A percentile compares a stretch with the other conserved stretches of the same genome.
Evolutionary conservation across 2,113 vertebrate species (phyloP).

Genomic region (Pangasianodon gigas): DNA sequence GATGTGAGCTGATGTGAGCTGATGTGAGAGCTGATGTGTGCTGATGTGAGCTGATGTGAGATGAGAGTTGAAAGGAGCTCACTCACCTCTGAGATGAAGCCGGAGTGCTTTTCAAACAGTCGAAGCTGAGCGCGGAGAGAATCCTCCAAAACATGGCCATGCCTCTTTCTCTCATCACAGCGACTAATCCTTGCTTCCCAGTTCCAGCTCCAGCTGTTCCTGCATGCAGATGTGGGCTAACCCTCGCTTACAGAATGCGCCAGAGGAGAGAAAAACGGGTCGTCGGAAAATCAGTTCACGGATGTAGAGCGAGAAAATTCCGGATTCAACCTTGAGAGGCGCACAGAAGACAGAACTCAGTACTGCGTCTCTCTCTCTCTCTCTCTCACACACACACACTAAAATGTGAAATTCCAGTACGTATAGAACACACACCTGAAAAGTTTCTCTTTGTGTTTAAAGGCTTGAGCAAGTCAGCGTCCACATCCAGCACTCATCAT

Average conservation of each 20-base stretch:
- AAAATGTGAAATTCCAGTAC: not conserved
- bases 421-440: not conserved
- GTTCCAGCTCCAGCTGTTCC: constrained; percentile 41
- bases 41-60: not conserved
- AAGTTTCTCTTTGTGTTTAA: not conserved
- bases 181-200: not conserved
- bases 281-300: not conserved
- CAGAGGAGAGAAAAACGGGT: not conserved
- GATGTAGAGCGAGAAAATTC: not conserved
- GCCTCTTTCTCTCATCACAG: constrained; percentile 63
- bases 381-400: not conserved
- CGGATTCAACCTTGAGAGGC: not conserved
- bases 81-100: constrained; percentile 70
- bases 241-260: not conserved
- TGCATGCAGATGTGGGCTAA: constrained; percentile 6
- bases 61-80: not conserved
- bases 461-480: not conserved
- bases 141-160: constrained; percentile 77
- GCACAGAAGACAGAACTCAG: not conserved
- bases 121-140: constrained; percentile 72
- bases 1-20: no score
- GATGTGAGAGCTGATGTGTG: not conserved
- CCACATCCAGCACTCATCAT: not conserved
- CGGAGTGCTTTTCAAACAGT: constrained; percentile 72
- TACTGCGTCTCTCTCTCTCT: not conserved